A percentile compares a stretch with the other conserved stretches of the same genome.
These are phyloP conservation scores for Eurosta solidaginis DNA, from an alignment of 1,140 invertebrate genomes.

Conservation along the genomic window DNA sequence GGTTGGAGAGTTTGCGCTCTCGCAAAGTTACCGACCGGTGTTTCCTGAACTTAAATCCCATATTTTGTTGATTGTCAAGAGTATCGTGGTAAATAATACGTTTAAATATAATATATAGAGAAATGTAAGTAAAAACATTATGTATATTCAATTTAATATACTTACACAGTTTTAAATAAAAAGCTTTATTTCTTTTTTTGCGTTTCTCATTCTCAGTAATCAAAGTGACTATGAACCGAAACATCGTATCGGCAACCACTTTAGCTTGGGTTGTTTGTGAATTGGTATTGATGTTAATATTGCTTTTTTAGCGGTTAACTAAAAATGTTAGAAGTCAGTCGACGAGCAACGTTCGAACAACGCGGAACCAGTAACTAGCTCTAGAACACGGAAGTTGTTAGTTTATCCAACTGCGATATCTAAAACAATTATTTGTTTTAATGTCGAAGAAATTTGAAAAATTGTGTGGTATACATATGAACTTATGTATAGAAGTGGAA, in stretches of 20 bases:
- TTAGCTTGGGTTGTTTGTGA: neutral
- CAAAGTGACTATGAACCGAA: neutral
- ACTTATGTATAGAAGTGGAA: no score
- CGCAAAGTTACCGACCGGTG: neutral
- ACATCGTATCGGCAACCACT: neutral
- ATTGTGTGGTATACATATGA: no score
- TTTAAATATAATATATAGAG: neutral
- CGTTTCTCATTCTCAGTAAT: slow-evolving; percentile 12
- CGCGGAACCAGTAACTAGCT: neutral
- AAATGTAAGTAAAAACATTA: neutral
- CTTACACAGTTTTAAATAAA: neutral
- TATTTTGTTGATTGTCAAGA: neutral
- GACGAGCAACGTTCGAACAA: neutral
- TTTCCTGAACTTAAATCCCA: neutral
- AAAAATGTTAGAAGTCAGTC: slow-evolving; percentile 17
- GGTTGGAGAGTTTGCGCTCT: neutral
- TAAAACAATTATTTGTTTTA: no score
- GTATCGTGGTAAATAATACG: neutral
- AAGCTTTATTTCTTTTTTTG: neutral
- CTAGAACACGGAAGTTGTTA: neutral
- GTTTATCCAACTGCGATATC: no score
- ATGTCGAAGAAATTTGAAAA: no score
- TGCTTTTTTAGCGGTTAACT: slow-evolving; percentile 5
- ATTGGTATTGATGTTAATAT: neutral
- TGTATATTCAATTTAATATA: neutral